Conservation (phyloP, 2,797 vertebrate species). For the Takifugu ocellatus region DNA sequence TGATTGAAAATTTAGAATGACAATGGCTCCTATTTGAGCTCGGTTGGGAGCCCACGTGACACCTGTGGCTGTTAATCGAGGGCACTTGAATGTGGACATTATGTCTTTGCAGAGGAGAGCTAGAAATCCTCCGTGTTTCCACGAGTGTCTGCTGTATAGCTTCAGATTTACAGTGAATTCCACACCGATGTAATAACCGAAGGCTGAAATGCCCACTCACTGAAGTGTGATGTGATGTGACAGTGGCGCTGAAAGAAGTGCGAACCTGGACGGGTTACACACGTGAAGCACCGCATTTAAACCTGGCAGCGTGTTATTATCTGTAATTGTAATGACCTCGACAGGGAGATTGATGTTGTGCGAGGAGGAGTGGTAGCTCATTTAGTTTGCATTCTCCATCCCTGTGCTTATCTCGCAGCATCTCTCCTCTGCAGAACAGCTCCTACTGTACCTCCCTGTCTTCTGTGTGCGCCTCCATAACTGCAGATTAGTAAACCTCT, state of each 20-base stretch:
- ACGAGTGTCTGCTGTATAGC: too few relatives aligned
- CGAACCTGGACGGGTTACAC: slow-evolving; percentile 41
- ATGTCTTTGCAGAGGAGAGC: slow-evolving; percentile 17
- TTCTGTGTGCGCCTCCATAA: slow-evolving; percentile 40
- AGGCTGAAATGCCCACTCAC: too few relatives aligned
- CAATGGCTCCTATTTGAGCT: slow-evolving; percentile 13
- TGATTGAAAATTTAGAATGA: slow-evolving; percentile 6
- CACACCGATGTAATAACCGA: too few relatives aligned
- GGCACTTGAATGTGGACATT: slow-evolving; percentile 23
- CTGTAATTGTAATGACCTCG: slow-evolving; percentile 72
- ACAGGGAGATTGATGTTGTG: slow-evolving; percentile 61
- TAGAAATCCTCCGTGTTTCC: slow-evolving; percentile 1
- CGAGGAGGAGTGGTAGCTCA: slow-evolving; percentile 70
- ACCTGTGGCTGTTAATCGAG: slow-evolving; percentile 45
- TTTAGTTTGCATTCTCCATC: slow-evolving; percentile 67
- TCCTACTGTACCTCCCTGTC: slow-evolving; percentile 48
- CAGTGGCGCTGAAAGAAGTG: background rate
- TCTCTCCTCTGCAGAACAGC: slow-evolving; percentile 60
- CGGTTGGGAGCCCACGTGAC: slow-evolving; percentile 24
- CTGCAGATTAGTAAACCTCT: slow-evolving; percentile 48
- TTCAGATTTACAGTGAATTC: too few relatives aligned
- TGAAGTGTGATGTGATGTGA: too few relatives aligned
- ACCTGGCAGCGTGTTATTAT: slow-evolving; percentile 52
- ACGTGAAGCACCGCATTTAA: slow-evolving; percentile 36
- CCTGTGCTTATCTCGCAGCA: slow-evolving; percentile 68